Base-by-base conservation (phyloP, 2,797 vertebrate genomes). In the Trachops cirrhosus region DNA sequence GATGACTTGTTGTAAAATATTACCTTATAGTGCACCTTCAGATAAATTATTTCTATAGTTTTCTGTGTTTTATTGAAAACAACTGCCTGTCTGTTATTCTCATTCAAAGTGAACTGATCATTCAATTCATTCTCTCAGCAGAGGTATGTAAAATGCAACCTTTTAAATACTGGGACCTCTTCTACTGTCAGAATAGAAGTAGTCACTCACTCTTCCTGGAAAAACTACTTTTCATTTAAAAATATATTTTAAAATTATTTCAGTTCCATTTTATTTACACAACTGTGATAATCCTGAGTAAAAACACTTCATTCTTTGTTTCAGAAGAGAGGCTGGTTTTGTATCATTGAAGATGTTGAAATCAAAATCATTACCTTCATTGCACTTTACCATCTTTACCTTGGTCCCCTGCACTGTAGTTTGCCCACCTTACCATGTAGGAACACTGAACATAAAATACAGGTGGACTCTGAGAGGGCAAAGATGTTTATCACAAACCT, bases 61-160 rank as follows among this genome's bases (percentile, higher is more conserved):
- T 71, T 91, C 39, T 82, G 39, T 9, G 26, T 83, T 93, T 95
- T 89, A 90, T 94, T 64, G 68, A 86, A 50, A 50, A 44, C 15
- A 39, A 39, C 82, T 82, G 8, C 54, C 22, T 64, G 48, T 5
- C 12, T 52, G 6, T 91, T 1, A 8, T 48, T 95, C 78, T 87
- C 39, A 70, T 92, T 93, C 74, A 70, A 48, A 44, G 88, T 21
- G 54, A 95, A 83, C 46, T 93, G 70, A 95, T 50, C 50, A 5
- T 85, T 96, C 94, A 89, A 90, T 87, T 92, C 21, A 64, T 57
- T 88, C 34, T 94, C 77, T 67, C 91, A 95, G 68, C 48, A 82
- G 88, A 93, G 21, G 41, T 74, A 92, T 78, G n/a, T 78, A n/a
- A n/a, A n/a, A n/a, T n/a, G n/a, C n/a, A n/a, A n/a, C n/a, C 34